These are phyloP conservation scores for Limonius californicus DNA, from an alignment of 1,140 invertebrate genomes.

Conservation along the genomic window DNA sequence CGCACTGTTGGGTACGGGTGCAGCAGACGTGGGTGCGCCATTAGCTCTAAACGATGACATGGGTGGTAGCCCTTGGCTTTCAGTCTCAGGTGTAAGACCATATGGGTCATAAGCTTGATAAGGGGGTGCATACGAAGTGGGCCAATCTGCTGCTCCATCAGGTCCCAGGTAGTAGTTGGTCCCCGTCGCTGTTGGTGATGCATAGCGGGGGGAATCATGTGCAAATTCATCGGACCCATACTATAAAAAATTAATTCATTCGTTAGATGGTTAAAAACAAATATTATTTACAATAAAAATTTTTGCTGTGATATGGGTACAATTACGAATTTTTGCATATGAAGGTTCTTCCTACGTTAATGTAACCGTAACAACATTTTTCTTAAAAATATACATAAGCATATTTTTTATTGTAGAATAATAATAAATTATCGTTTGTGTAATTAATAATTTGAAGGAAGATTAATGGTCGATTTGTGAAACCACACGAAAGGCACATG, in stretches of 20 bases:
- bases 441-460: too few relatives aligned
- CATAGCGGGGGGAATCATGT: conserved; percentile 78
- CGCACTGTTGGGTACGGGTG: conserved; percentile 46
- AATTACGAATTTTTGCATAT: neutral
- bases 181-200: conserved; percentile 71
- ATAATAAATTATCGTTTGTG: too few relatives aligned
- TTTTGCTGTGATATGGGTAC: neutral
- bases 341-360: too few relatives aligned
- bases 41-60: conserved; percentile 87
- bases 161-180: conserved; percentile 59
- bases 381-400: neutral
- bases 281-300: neutral
- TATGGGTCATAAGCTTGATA: conserved; percentile 57
- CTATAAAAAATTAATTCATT: conserved; percentile 55
- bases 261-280: too few relatives aligned
- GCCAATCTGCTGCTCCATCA: conserved; percentile 40
- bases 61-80: conserved; percentile 77
- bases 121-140: conserved; percentile 46
- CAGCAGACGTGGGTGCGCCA: conserved; percentile 51
- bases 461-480: too few relatives aligned
- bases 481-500: too few relatives aligned
- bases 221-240: conserved; percentile 84
- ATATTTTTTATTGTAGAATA: too few relatives aligned
- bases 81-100: conserved; percentile 56
- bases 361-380: neutral